Evolutionary conservation across 2,888 invertebrate genomes (phyloP).

Genomic region (Bellardia pandia): DNA sequence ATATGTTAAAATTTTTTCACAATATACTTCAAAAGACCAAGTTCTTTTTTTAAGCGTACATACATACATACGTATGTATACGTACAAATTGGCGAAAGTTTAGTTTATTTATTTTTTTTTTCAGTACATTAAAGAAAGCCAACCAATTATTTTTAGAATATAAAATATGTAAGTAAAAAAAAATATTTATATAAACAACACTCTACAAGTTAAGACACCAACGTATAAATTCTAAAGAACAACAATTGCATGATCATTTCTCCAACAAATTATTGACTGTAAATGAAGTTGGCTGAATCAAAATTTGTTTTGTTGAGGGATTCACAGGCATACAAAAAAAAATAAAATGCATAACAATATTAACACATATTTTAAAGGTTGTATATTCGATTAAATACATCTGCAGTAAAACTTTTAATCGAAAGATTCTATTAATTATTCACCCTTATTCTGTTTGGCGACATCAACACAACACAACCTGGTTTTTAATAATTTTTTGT

Average conservation of each 20-base stretch:
- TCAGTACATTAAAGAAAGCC: constrained; percentile 46
- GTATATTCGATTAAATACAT: no score
- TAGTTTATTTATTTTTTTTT: constrained; percentile 27
- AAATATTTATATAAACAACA: constrained; percentile 22
- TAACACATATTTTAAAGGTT: no score
- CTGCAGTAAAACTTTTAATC: no score
- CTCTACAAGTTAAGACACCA: constrained; percentile 25
- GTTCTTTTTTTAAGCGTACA: constrained; percentile 31
- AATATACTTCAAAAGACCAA: constrained; percentile 36
- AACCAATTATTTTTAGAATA: constrained; percentile 58
- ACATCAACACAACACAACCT: no score
- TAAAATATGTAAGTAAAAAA: constrained; percentile 14
- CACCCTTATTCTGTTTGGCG: no score
- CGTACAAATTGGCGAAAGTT: constrained; percentile 71
- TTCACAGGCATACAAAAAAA: constrained; percentile 23
- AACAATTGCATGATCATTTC: constrained; percentile 40
- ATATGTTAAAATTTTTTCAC: not conserved
- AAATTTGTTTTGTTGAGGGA: not conserved
- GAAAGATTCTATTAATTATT: no score
- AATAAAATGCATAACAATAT: not conserved
- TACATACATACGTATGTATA: constrained; percentile 33
- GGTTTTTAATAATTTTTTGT: no score
- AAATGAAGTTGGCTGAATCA: not conserved
- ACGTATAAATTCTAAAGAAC: constrained; percentile 35
- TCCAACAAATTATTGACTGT: constrained; percentile 24